phyloP scores from a whole-genome alignment of 2,888 invertebrate species.

The Lasioglossum marginatum region DNA sequence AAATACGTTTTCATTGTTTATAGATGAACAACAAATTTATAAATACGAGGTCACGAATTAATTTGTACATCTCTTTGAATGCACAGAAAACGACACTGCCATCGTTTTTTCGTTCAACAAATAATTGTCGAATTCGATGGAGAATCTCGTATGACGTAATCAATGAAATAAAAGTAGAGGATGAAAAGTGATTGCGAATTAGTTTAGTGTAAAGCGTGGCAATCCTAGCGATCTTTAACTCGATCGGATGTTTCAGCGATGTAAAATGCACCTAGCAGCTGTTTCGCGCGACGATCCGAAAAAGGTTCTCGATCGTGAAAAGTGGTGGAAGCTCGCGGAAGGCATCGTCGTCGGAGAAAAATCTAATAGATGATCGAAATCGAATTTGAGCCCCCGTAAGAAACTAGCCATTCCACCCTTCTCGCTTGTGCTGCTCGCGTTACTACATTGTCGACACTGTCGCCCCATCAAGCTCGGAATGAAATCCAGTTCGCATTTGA shows the following conservation, averaged over 20 bases:
- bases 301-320: slow-evolving; percentile 66
- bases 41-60: neutral
- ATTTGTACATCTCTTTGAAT: no score
- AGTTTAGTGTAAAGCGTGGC: neutral
- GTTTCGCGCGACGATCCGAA: slow-evolving; percentile 62
- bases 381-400: slow-evolving; percentile 79
- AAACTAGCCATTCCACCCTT: slow-evolving; percentile 70
- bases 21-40: neutral
- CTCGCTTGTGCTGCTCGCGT: slow-evolving; percentile 62
- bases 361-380: slow-evolving; percentile 83
- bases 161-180: neutral
- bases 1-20: neutral
- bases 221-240: slow-evolving; percentile 33
- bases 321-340: slow-evolving; percentile 63
- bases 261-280: slow-evolving; percentile 48
- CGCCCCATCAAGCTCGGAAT: slow-evolving; percentile 76
- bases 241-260: slow-evolving; percentile 36
- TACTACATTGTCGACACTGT: slow-evolving; percentile 75
- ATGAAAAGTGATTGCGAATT: neutral
- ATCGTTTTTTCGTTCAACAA: neutral
- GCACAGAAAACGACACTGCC: no score
- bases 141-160: neutral
- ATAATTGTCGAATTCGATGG: neutral
- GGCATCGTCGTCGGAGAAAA: slow-evolving; percentile 77
- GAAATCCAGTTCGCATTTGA: slow-evolving; percentile 84